A percentile compares a stretch with the other conserved stretches of the same genome.
phyloP scores from a whole-genome alignment of 1,140 invertebrate genomes.

The Aphelinus certus region DNA sequence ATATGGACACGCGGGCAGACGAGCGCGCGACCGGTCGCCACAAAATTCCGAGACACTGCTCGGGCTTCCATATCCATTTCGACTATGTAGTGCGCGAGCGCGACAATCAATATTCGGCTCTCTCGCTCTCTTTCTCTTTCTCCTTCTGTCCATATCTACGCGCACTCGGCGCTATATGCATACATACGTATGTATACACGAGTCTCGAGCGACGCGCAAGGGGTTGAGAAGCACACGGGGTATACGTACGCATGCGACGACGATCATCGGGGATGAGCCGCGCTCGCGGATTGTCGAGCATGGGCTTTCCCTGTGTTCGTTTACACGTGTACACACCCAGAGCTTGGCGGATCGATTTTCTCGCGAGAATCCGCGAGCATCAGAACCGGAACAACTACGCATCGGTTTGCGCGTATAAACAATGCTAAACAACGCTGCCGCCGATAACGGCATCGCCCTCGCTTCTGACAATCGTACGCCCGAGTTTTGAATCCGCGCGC shows the following conservation, averaged over 20 bases:
- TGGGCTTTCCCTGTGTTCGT: background rate
- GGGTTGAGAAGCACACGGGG: too few species aligned
- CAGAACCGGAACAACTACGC: too few species aligned
- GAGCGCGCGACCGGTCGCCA: background rate
- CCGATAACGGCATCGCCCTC: too few species aligned
- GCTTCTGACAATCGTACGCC: too few species aligned
- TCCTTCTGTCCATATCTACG: background rate
- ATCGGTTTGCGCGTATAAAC: too few species aligned
- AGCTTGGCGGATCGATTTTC: background rate
- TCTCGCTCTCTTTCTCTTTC: background rate
- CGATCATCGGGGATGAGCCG: too few species aligned
- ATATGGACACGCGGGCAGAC: background rate
- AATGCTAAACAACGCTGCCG: too few species aligned
- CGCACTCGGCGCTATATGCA: background rate
- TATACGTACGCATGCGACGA: too few species aligned
- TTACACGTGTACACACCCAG: background rate
- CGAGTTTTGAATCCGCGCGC: too few species aligned
- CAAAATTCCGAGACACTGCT: constrained; percentile 44
- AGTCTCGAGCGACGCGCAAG: background rate
- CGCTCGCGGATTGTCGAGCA: too few species aligned
- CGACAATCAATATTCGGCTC: constrained; percentile 9
- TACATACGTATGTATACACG: background rate
- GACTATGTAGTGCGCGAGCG: constrained; percentile 16
- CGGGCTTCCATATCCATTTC: constrained; percentile 47
- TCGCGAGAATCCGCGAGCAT: too few species aligned